phyloP scores from a whole-genome alignment of 2,113 vertebrate species.

The Anthoscopus minutus region DNA sequence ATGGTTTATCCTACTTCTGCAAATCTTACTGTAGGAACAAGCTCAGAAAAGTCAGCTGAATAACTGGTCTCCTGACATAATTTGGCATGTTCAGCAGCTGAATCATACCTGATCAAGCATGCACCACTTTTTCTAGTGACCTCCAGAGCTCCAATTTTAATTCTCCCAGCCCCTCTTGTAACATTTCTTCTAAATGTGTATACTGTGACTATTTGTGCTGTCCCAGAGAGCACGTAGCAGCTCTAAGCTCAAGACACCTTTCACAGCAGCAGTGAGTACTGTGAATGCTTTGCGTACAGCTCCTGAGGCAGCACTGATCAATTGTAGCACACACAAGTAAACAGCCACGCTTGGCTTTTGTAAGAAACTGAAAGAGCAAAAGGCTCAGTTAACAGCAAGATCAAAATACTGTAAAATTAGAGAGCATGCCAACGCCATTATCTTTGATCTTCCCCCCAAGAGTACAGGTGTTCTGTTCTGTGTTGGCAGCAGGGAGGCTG shows the following conservation, averaged over 20 bases:
- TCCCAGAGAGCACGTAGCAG: not conserved
- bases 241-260: not conserved
- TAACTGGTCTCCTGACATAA: not conserved
- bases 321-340: not conserved
- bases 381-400: not conserved
- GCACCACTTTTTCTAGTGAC: not conserved
- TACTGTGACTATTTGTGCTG: not conserved
- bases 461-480: accelerated
- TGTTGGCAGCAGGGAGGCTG: not conserved
- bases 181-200: not conserved
- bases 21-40: not conserved
- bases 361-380: not conserved
- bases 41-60: not conserved
- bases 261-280: not conserved
- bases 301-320: not conserved
- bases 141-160: not conserved
- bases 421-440: not conserved
- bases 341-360: not conserved
- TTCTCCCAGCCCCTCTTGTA: not conserved
- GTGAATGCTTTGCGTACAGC: not conserved
- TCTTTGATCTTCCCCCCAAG: not conserved
- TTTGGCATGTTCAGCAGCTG: not conserved
- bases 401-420: not conserved
- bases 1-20: not conserved
- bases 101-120: not conserved